A percentile compares a stretch with the other conserved stretches of the same genome.
phyloP scores from a whole-genome alignment of 2,113 vertebrate genomes.

The Hypanus sabinus region DNA sequence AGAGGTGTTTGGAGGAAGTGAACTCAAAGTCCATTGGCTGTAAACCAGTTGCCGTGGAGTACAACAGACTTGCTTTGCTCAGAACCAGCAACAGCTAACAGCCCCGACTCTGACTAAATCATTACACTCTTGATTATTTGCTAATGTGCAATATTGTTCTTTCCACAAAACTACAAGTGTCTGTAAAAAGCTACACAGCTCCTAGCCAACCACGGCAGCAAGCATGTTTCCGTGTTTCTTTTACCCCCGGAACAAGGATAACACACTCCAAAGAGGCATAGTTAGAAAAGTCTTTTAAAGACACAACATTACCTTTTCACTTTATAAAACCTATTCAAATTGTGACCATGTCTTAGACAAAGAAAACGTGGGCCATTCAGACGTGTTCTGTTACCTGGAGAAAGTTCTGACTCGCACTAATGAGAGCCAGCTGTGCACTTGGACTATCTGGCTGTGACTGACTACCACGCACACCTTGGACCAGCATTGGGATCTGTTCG shows the following conservation, averaged over 20 bases:
- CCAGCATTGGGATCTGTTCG: slow-evolving; percentile 91
- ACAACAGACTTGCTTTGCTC: background rate
- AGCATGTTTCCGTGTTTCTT: background rate
- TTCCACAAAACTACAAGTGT: background rate
- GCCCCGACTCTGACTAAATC: background rate
- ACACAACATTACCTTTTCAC: no score
- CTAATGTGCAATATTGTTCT: background rate
- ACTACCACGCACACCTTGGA: slow-evolving; percentile 88
- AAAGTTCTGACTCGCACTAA: slow-evolving; percentile 90
- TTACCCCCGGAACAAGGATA: background rate
- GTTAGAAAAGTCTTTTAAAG: no score
- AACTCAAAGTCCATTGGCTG: background rate
- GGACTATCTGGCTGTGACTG: slow-evolving; percentile 90
- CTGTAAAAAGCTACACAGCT: no score
- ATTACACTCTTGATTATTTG: background rate
- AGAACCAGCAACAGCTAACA: background rate
- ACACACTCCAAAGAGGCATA: background rate
- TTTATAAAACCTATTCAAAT: background rate
- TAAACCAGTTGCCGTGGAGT: background rate
- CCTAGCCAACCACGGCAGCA: no score
- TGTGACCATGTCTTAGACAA: background rate
- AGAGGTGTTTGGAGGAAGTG: background rate
- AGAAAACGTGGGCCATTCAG: background rate
- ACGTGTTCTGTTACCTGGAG: slow-evolving; percentile 66
- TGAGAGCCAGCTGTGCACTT: slow-evolving; percentile 86